Evolutionary conservation across 2,113 vertebrate genomes (phyloP), one percentile per base, ranked within the genome.

Genomic region (Platycercus adscitus): DNA sequence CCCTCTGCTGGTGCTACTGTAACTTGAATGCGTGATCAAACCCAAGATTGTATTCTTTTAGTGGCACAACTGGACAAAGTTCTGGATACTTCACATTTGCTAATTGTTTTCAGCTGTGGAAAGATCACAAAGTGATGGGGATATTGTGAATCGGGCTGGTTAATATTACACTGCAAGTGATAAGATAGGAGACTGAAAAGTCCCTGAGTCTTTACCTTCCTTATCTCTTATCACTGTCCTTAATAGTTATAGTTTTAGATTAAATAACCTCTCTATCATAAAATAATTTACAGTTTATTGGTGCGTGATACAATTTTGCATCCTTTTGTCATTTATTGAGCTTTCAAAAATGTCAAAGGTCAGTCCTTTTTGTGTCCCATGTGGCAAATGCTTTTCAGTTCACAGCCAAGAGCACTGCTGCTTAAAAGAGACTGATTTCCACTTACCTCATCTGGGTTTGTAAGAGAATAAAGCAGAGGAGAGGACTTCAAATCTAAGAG

Each of bases 201-300:
- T 97, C 95, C 96, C 96, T 90, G 96, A 95, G 89, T 97, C 96
- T 96, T 95, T 97, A 81, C 92, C 91, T 96, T 92, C 76, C 89
- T 97, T 97, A 98, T 97, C 97, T 95, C 91, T 98, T 97, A 97
- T 96, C 97, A 10, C 71, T 92, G 70, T 96, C 53, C 75, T 93
- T 97, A 97, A 97, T 96, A 96, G 88, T 96, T 96, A 96, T 91
- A 65, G 86, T 94, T 98, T 93, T 85, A 93, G 89, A 97, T 97
- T 95, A 95, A 98, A 89, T 96, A 96, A 95, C 86, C 89, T 94
- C 44, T 81, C 63, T 97, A 93, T 97, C 77, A 85, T 95, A 89
- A 97, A 96, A 96, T 94, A 97, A 97, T 93, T 90, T 89, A 93
- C 3, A 8, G 35, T 95, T 95, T 91, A 83, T 92, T 94, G 81